Conservation (phyloP, 2,797 vertebrate genomes). For the Onychomys arenicola region DNA sequence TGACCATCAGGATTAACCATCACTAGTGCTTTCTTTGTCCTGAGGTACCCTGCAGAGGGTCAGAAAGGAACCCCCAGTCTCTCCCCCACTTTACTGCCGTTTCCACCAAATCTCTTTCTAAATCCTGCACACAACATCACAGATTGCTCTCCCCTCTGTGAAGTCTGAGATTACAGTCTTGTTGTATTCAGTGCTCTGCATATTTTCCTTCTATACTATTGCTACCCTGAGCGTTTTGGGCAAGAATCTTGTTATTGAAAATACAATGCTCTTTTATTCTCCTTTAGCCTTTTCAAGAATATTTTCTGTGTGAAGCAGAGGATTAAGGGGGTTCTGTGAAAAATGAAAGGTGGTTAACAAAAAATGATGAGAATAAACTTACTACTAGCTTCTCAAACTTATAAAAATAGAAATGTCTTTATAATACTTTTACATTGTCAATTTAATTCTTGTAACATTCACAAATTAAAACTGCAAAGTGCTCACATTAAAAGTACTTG, state of each 20-base stretch:
- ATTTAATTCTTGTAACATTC: background rate
- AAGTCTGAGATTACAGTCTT: background rate
- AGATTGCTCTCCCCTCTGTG: background rate
- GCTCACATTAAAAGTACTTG: slow-evolving; percentile 1
- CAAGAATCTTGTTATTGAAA: background rate
- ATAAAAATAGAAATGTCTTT: background rate
- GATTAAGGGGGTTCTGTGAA: background rate
- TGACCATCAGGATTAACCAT: background rate
- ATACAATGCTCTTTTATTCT: background rate
- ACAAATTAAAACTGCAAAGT: background rate
- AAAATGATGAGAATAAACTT: background rate
- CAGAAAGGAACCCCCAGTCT: background rate
- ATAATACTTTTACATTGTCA: background rate
- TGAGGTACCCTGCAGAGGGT: background rate
- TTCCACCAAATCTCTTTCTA: background rate
- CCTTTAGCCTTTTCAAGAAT: background rate
- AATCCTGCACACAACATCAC: background rate
- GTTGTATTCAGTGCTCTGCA: background rate
- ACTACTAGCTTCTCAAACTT: background rate
- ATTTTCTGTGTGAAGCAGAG: background rate
- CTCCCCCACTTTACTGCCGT: accelerated
- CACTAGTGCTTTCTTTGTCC: background rate
- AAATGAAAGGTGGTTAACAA: background rate
- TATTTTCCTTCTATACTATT: background rate
- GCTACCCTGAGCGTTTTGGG: background rate